phyloP scores from a whole-genome alignment of 2,113 vertebrate species.

The Sinosuthora webbiana region DNA sequence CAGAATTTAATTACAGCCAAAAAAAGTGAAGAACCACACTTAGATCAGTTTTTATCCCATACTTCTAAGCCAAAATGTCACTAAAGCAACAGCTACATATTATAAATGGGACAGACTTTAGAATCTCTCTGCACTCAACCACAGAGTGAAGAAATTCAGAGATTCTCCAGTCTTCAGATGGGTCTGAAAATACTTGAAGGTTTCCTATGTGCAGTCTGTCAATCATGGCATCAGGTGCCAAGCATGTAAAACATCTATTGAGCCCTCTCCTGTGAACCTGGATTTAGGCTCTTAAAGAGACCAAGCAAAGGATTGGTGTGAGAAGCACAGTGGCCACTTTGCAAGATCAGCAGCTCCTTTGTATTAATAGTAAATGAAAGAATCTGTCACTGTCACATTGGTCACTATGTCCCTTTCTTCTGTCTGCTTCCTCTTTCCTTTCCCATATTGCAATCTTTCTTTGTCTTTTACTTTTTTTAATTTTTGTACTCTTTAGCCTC shows the following conservation, averaged over 20 bases:
- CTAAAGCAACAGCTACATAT: neutral
- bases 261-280: neutral
- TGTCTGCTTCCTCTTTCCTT: neutral
- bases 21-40: neutral
- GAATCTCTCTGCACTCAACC: neutral
- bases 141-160: neutral
- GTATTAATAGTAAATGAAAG: neutral
- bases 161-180: neutral
- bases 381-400: neutral
- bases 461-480: neutral
- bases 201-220: neutral
- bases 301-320: neutral
- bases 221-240: neutral
- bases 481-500: neutral
- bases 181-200: neutral
- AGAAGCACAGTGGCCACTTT: neutral
- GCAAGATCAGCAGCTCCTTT: neutral
- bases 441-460: neutral
- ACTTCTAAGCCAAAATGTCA: conserved; percentile 14
- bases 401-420: neutral
- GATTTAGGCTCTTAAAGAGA: neutral
- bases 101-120: neutral
- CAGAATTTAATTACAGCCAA: neutral
- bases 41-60: neutral
- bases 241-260: neutral